These are phyloP conservation scores for Trachurus trachurus DNA, from an alignment of 2,797 vertebrate genomes.

Conservation along the genomic window DNA sequence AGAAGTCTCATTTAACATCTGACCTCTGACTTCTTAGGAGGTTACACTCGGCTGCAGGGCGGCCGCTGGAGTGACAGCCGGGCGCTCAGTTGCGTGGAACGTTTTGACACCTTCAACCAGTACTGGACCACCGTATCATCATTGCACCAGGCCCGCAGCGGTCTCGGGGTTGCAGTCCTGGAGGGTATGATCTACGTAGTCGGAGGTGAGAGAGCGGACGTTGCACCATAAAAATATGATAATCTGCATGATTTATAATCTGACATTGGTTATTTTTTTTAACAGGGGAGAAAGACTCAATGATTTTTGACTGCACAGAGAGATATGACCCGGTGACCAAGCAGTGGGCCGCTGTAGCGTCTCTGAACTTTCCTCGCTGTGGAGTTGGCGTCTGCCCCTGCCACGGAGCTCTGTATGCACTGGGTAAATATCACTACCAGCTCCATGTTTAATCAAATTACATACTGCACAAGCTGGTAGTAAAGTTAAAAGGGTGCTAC, in stretches of 20 bases:
- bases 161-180: slow-evolving; percentile 92
- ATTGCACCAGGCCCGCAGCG: slow-evolving; percentile 96
- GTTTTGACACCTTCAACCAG: slow-evolving; percentile 98
- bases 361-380: slow-evolving; percentile 95
- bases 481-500: neutral
- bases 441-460: neutral
- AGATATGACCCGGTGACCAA: slow-evolving; percentile 97
- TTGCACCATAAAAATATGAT: neutral
- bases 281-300: slow-evolving; percentile 96
- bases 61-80: slow-evolving; percentile 97
- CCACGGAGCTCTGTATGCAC: slow-evolving; percentile 95
- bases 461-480: neutral
- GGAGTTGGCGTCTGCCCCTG: slow-evolving; percentile 95
- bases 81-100: slow-evolving; percentile 96
- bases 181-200: slow-evolving; percentile 98
- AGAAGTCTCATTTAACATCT: neutral
- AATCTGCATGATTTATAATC: neutral
- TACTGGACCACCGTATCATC: slow-evolving; percentile 99
- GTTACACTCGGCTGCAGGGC: slow-evolving; percentile 96
- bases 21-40: slow-evolving; percentile 83
- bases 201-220: slow-evolving; percentile 88
- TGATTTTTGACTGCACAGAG: slow-evolving; percentile 99
- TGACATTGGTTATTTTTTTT: neutral
- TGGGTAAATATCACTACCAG: slow-evolving; percentile 84
- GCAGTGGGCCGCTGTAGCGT: slow-evolving; percentile 96